A percentile compares a stretch with the other conserved stretches of the same genome.
Evolutionary conservation across 2,888 invertebrate species (phyloP).

Genomic region (Autographa gamma): DNA sequence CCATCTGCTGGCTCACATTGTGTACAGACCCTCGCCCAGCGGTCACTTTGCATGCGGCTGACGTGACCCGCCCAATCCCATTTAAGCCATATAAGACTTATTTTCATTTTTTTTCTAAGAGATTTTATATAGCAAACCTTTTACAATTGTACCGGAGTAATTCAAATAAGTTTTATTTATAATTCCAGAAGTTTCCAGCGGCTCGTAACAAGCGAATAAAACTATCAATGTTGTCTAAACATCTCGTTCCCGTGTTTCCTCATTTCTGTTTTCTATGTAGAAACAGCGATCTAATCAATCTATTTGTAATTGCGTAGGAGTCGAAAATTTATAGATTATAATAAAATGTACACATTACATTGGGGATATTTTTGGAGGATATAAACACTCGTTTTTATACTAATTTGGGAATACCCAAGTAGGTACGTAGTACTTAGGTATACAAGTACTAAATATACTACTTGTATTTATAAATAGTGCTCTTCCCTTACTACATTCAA

Average conservation of each 20-base stretch:
- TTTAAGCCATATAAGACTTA: too few relatives aligned
- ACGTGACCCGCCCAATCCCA: too few relatives aligned
- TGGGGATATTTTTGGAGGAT: constrained; percentile 1
- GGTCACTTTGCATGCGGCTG: too few relatives aligned
- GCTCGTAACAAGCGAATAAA: constrained; percentile 18
- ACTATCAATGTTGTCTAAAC: constrained; percentile 25
- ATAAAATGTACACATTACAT: constrained; percentile 21
- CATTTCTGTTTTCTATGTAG: constrained; percentile 24
- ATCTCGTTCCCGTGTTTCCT: constrained; percentile 20
- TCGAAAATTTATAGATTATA: constrained; percentile 17
- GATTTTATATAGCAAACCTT: background rate
- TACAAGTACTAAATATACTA: too few relatives aligned
- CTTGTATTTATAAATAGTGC: too few relatives aligned
- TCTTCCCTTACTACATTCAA: too few relatives aligned
- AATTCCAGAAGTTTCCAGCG: constrained; percentile 6
- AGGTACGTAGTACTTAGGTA: too few relatives aligned
- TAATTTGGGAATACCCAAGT: background rate
- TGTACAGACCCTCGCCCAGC: too few relatives aligned
- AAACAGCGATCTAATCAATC: constrained; percentile 34
- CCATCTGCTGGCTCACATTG: too few relatives aligned
- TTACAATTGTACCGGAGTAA: background rate
- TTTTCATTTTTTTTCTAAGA: too few relatives aligned
- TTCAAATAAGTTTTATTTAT: background rate
- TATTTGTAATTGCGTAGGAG: constrained; percentile 20
- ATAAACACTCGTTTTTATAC: background rate